A percentile compares a stretch with the other conserved stretches of the same genome.
phyloP scores from a whole-genome alignment of 2,797 vertebrate genomes.

The Neoniphon sammara region DNA sequence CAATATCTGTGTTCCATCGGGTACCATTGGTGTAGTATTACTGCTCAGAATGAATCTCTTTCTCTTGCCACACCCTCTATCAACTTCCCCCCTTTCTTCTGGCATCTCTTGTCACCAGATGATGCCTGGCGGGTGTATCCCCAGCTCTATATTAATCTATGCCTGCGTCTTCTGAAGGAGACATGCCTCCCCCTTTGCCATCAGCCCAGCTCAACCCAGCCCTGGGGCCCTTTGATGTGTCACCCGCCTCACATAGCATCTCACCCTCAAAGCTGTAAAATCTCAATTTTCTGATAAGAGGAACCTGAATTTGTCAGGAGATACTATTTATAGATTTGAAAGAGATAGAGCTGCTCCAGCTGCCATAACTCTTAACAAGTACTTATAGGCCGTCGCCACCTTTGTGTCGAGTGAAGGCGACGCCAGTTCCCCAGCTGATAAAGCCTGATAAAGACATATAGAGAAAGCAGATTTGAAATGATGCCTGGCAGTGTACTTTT shows the following conservation, averaged over 20 bases:
- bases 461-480: conserved; percentile 71
- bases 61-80: conserved; percentile 40
- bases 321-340: conserved; percentile 83
- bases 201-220: conserved; percentile 51
- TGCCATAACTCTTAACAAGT: conserved; percentile 75
- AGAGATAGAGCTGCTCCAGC: conserved; percentile 64
- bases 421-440: conserved; percentile 43
- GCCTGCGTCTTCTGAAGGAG: conserved; percentile 45
- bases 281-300: conserved; percentile 86
- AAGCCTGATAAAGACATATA: conserved; percentile 61
- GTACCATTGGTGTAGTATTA: conserved; percentile 44
- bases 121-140: conserved; percentile 25
- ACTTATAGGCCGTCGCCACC: conserved; percentile 60
- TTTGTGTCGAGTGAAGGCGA: conserved; percentile 68
- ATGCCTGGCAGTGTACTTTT: conserved; percentile 41
- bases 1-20: conserved; percentile 37
- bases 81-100: conserved; percentile 54
- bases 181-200: conserved; percentile 50
- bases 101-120: conserved; percentile 53
- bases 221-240: conserved; percentile 76
- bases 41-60: conserved; percentile 43
- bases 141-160: conserved; percentile 49
- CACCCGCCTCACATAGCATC: conserved; percentile 65
- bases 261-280: conserved; percentile 77
- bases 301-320: conserved; percentile 81